Base-by-base conservation (phyloP, 1,140 invertebrate genomes). In the Heliconius hermathena region DNA sequence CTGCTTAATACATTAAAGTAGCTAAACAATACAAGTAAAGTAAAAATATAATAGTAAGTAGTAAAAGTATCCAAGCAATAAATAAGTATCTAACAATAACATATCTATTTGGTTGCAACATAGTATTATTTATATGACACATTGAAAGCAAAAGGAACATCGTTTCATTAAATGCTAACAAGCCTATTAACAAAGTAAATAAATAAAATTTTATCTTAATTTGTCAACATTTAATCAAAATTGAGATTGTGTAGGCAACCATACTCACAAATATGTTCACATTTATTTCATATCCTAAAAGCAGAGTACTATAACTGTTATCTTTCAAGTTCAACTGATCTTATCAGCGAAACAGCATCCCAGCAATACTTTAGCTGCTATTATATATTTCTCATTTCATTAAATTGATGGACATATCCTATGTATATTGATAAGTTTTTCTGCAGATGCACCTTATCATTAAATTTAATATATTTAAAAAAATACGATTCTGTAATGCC, bases 271-370 rank as follows among this genome's bases (percentile, higher is more conserved):
- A 16, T 66, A 66, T 66, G n/a, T 26, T 16, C 1, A 26, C 8
- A 66, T 66, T 66, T 26, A 26, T 66, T 29, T 73, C 38, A 72
- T 29, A 75, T 54, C n/a, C 33, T 72, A 72, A 70, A 78, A 78
- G 41, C 8, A 74, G 22, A 72, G 74, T 78, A 74, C 52, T 71
- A 73, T 38, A 76, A 60, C 52, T 73, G 71, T 80, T 80, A 80
- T 80, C 78, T 77, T 33, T 80, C 78, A 80, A 76, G 74, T 80
- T 76, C 71, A 76, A 74, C 22, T 70, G 16, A 79, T 79, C 54
- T 71, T 74, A 79, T 74, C 73, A 70, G 29, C 8, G 3, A 57
- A 18, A 5, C 77, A 79, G 77, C 77, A 79, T 79, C 77, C 57
- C 22, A 38, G 20, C 18, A 74, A 79, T 60, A 52, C 13, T 66